Evolutionary conservation across 2,797 vertebrate species (phyloP).

Genomic region (Characodon lateralis): DNA sequence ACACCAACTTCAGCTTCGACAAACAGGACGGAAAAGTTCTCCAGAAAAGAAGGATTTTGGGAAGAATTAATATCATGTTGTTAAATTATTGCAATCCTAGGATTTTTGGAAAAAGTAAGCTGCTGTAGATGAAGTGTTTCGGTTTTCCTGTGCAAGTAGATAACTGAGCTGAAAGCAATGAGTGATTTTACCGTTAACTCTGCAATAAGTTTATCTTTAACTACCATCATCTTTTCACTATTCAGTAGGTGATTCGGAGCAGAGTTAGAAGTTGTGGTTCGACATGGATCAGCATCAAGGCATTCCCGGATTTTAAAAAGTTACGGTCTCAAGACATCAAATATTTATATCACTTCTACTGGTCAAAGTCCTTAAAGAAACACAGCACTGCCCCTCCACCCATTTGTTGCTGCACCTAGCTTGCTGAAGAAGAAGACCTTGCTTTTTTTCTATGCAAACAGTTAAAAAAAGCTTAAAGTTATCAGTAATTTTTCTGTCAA

Average conservation of each 20-base stretch:
- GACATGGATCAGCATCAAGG: neutral
- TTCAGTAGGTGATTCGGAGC: neutral
- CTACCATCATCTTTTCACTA: neutral
- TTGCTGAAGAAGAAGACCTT: no score
- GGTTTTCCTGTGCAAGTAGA: constrained; percentile 1
- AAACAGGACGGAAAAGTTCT: constrained; percentile 50
- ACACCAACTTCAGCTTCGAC: constrained; percentile 59
- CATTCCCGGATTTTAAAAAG: neutral
- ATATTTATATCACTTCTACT: no score
- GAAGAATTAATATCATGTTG: constrained; percentile 23
- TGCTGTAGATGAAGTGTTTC: neutral
- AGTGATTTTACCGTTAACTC: neutral
- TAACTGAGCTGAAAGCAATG: neutral
- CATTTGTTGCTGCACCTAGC: no score
- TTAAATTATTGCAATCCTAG: neutral
- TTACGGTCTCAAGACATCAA: no score
- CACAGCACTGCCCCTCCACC: no score
- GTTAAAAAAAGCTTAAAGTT: no score
- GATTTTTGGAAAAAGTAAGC: neutral
- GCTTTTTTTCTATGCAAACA: no score
- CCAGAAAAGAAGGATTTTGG: constrained; percentile 33
- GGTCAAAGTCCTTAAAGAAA: no score
- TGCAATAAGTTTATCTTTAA: neutral
- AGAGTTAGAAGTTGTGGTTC: neutral
- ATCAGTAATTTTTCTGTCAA: no score